phyloP scores from a whole-genome alignment of 2,888 invertebrate species.

The Heliconius hortense region DNA sequence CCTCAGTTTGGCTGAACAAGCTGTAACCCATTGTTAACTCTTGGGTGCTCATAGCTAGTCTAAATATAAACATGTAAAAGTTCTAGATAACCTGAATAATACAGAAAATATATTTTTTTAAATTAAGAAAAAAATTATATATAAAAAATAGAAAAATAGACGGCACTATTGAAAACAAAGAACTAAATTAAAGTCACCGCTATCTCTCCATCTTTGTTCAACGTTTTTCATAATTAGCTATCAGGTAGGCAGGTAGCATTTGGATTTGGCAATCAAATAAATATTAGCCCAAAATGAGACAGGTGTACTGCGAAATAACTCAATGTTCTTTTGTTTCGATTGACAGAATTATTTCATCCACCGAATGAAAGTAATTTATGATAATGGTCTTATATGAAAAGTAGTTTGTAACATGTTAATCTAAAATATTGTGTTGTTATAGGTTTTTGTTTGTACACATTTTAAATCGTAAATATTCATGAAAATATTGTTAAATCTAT shows the following conservation, averaged over 20 bases:
- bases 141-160: neutral
- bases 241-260: slow-evolving; percentile 46
- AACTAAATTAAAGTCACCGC: slow-evolving; percentile 13
- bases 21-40: too few species aligned
- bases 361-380: slow-evolving; percentile 48
- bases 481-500: neutral
- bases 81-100: too few species aligned
- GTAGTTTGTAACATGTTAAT: slow-evolving; percentile 11
- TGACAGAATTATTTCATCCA: slow-evolving; percentile 46
- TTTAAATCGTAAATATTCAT: slow-evolving; percentile 1
- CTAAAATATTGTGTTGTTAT: neutral
- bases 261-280: slow-evolving; percentile 79
- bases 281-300: slow-evolving; percentile 70
- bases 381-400: slow-evolving; percentile 31
- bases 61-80: too few species aligned
- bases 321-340: slow-evolving; percentile 51
- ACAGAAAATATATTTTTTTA: too few species aligned
- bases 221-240: slow-evolving; percentile 48
- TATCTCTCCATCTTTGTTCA: slow-evolving; percentile 30
- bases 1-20: too few species aligned
- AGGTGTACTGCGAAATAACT: slow-evolving; percentile 65
- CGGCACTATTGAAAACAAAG: neutral
- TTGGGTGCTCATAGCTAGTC: too few species aligned
- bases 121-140: neutral
- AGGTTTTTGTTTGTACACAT: neutral